Percentiles rank a stretch among this genome's conserved stretches.
Conservation (phyloP, 2,797 vertebrate genomes). For the Chanos chanos region DNA sequence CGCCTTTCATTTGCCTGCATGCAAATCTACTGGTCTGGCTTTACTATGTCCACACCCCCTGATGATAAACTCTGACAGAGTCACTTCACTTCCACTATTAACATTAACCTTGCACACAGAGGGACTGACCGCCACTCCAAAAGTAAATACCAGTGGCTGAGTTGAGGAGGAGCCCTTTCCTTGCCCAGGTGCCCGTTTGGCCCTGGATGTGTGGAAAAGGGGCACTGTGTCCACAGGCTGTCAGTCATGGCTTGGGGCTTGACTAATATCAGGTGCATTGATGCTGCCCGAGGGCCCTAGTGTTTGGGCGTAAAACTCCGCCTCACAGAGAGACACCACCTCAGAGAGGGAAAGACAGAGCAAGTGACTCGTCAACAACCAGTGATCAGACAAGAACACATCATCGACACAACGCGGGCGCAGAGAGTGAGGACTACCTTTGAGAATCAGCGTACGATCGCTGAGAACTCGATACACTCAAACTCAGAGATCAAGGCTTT, state of each 20-base stretch:
- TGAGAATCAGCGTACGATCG: no score
- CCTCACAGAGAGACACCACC: slow-evolving; percentile 81
- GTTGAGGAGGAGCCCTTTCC: not conserved
- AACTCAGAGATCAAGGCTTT: no score
- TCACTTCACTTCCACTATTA: slow-evolving; percentile 20
- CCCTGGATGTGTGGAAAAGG: not conserved
- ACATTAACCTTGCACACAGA: slow-evolving; percentile 1
- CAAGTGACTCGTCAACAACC: slow-evolving; percentile 57
- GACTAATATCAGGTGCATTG: slow-evolving; percentile 94
- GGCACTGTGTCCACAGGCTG: slow-evolving; percentile 57
- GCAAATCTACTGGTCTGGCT: slow-evolving; percentile 33
- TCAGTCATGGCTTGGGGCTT: slow-evolving; percentile 92
- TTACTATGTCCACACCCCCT: slow-evolving; percentile 5
- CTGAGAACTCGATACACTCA: no score
- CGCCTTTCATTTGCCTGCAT: slow-evolving; percentile 20
- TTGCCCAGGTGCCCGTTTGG: not conserved
- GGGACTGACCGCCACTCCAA: no score
- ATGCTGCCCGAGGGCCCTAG: slow-evolving; percentile 91
- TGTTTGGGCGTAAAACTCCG: slow-evolving; percentile 89
- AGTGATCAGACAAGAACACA: slow-evolving; percentile 47
- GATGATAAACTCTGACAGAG: slow-evolving; percentile 29
- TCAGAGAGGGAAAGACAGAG: slow-evolving; percentile 65
- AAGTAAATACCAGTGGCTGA: not conserved
- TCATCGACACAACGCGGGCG: no score
- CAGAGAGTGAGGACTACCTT: slow-evolving; percentile 31